Evolutionary conservation across 2,888 invertebrate genomes (phyloP).

Genomic region (Drosophila subquinaria): DNA sequence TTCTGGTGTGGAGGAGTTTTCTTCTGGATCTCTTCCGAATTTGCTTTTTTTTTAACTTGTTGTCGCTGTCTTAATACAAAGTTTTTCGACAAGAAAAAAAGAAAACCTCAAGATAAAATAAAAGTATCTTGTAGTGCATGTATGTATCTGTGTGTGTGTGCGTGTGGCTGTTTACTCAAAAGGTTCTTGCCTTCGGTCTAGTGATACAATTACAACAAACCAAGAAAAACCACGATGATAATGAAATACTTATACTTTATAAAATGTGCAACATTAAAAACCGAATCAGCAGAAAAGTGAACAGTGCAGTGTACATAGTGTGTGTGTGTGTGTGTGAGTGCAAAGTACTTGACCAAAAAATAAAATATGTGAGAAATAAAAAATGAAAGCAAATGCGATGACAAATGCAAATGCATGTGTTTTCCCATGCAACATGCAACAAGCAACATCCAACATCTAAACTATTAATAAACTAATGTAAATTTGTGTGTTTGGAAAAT

Average conservation of each 20-base stretch:
- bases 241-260: conserved; percentile 36
- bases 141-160: conserved; percentile 18
- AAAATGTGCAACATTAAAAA: conserved; percentile 40
- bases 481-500: conserved; percentile 47
- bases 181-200: conserved; percentile 77
- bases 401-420: conserved; percentile 45
- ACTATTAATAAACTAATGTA: conserved; percentile 50
- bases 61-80: conserved; percentile 13
- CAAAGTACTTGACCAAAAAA: conserved; percentile 41
- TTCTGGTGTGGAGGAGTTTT: conserved; percentile 64
- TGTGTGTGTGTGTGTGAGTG: conserved; percentile 24
- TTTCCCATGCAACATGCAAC: conserved; percentile 19
- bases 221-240: conserved; percentile 43
- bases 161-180: conserved; percentile 64
- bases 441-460: conserved; percentile 33
- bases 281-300: conserved; percentile 66
- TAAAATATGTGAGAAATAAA: conserved; percentile 30
- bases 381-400: conserved; percentile 54
- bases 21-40: conserved; percentile 56
- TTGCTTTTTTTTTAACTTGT: conserved; percentile 11
- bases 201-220: conserved; percentile 72
- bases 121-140: conserved; percentile 59
- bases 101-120: conserved; percentile 70
- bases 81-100: conserved; percentile 46
- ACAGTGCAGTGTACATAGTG: conserved; percentile 1